Percentiles rank a stretch among this genome's conserved stretches.
phyloP scores from a whole-genome alignment of 2,113 vertebrate species.

The Salvelinus fontinalis region DNA sequence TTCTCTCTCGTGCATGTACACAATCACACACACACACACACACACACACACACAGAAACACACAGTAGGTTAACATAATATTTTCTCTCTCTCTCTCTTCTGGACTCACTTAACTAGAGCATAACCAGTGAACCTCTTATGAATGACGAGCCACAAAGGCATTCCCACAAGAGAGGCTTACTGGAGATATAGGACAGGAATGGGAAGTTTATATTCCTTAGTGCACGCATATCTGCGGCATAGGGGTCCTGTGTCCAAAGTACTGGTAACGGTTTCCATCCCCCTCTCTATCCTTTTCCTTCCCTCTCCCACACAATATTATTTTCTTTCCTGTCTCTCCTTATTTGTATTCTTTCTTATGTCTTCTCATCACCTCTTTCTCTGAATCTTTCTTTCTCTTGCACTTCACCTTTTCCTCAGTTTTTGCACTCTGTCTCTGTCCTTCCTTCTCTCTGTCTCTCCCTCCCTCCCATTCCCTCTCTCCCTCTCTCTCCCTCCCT shows the following conservation, averaged over 20 bases:
- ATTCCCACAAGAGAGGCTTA: constrained; percentile 51
- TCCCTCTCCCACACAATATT: not conserved
- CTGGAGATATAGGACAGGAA: constrained; percentile 57
- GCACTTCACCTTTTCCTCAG: not conserved
- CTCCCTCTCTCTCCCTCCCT: not conserved
- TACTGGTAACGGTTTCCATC: constrained; percentile 20
- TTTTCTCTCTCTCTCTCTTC: too few species aligned
- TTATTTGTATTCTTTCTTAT: too few species aligned
- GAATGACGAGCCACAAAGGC: constrained; percentile 43
- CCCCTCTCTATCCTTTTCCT: not conserved
- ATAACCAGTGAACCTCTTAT: constrained; percentile 24
- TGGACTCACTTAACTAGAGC: too few species aligned
- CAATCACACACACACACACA: too few species aligned
- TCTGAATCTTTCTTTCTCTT: not conserved
- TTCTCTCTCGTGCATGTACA: too few species aligned
- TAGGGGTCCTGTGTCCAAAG: constrained; percentile 47
- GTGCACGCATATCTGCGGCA: constrained; percentile 64
- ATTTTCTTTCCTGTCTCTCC: too few species aligned
- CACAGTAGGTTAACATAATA: too few species aligned
- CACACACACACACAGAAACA: too few species aligned
- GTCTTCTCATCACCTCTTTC: too few species aligned
- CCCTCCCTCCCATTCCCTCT: not conserved
- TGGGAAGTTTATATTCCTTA: constrained; percentile 72
- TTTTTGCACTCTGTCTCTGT: not conserved
- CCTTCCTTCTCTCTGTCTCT: not conserved